These are phyloP conservation scores for Anastrepha ludens DNA, from an alignment of 1,140 invertebrate species.

Conservation along the genomic window DNA sequence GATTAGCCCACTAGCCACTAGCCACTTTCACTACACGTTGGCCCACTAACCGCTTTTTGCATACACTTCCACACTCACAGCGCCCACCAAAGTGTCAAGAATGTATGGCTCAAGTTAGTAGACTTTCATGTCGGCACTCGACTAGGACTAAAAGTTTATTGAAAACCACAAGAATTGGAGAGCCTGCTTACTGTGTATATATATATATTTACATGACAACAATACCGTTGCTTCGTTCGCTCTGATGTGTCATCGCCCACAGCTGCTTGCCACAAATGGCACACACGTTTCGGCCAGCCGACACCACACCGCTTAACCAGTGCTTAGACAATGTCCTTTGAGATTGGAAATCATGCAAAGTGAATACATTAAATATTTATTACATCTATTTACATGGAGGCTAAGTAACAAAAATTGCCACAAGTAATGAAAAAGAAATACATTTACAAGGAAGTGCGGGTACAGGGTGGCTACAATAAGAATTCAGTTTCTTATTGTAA, in stretches of 20 bases:
- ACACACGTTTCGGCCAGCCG: conserved; percentile 5
- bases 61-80: neutral
- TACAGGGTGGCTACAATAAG: too few species aligned
- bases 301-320: conserved; percentile 6
- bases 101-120: neutral
- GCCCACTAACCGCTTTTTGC: neutral
- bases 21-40: neutral
- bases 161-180: conserved; percentile 22
- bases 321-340: neutral
- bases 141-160: conserved; percentile 21
- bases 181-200: neutral
- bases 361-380: conserved; percentile 43
- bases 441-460: neutral
- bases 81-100: neutral
- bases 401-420: neutral
- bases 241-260: neutral
- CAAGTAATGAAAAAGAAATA: neutral
- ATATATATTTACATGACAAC: neutral
- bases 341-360: neutral
- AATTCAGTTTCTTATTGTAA: too few species aligned
- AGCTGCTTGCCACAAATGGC: conserved; percentile 9
- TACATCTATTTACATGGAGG: neutral
- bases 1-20: neutral
- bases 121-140: conserved; percentile 1
- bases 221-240: neutral